These are phyloP conservation scores for Dolichoris vasculosae DNA, from an alignment of 1,140 invertebrate genomes.

Conservation along the genomic window DNA sequence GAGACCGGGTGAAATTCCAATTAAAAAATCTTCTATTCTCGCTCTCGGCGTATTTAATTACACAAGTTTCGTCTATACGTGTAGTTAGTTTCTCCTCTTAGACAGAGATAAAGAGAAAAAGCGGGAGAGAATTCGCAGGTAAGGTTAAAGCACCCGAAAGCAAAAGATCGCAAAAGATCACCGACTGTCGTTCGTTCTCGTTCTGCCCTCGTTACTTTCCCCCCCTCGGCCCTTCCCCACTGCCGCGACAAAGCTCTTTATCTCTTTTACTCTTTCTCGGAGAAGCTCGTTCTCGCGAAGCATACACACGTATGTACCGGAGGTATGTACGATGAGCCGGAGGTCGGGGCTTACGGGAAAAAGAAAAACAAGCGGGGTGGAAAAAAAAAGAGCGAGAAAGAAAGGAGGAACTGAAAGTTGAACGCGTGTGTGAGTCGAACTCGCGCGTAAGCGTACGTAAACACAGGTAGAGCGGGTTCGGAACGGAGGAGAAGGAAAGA, in stretches of 20 bases:
- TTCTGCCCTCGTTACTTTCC: constrained; percentile 15
- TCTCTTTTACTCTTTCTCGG: constrained; percentile 1
- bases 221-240: background rate
- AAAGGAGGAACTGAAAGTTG: background rate
- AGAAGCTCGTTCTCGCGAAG: background rate
- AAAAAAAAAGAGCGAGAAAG: background rate
- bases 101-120: background rate
- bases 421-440: no score
- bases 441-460: no score
- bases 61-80: background rate
- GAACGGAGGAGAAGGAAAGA: background rate
- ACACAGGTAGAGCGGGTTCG: no score
- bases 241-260: constrained; percentile 32
- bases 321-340: background rate
- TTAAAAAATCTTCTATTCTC: constrained; percentile 25
- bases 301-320: background rate
- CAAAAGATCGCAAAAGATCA: constrained; percentile 32
- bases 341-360: background rate
- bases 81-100: no score
- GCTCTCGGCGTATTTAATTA: constrained; percentile 5
- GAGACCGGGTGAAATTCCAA: constrained; percentile 23
- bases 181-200: background rate
- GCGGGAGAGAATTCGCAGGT: background rate
- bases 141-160: background rate
- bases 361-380: background rate